These are phyloP conservation scores for Taphrorychus bicolor DNA, from an alignment of 2,888 invertebrate genomes.

Conservation along the genomic window DNA sequence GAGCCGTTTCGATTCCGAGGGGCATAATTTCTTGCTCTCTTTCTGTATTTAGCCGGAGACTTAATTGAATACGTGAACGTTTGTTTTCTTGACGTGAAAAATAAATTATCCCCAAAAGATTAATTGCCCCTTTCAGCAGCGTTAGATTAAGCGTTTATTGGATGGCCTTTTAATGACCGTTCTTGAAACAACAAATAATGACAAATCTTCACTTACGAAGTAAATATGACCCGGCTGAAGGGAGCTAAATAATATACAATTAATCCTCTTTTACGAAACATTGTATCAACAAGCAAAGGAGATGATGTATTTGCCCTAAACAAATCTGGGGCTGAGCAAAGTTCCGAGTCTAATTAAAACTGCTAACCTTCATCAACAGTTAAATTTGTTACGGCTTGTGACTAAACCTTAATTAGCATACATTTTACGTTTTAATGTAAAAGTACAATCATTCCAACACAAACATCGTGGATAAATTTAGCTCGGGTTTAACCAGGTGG, in stretches of 20 bases:
- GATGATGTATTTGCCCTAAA: constrained; percentile 4
- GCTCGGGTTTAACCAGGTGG: not conserved
- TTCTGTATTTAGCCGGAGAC: constrained; percentile 15
- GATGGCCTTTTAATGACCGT: constrained; percentile 6
- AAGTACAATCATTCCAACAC: not conserved
- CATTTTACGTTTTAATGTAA: constrained; percentile 7
- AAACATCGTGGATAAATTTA: not conserved
- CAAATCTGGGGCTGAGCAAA: not conserved
- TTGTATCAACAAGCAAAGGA: not conserved
- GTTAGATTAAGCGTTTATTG: constrained; percentile 6
- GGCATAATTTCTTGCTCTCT: constrained; percentile 5
- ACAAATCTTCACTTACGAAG: not conserved
- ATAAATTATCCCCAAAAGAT: constrained; percentile 28
- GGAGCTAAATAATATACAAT: not conserved
- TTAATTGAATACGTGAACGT: constrained; percentile 33
- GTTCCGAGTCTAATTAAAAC: constrained; percentile 4
- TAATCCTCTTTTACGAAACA: constrained; percentile 1
- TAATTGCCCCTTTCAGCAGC: constrained; percentile 15
- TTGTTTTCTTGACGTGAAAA: constrained; percentile 30
- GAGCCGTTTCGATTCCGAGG: constrained; percentile 1
- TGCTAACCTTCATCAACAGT: constrained; percentile 7
- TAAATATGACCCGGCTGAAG: not conserved
- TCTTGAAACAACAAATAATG: constrained; percentile 6
- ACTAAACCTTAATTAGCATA: constrained; percentile 8
- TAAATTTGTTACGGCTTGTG: constrained; percentile 7